Percentiles rank a stretch among this genome's conserved stretches.
Evolutionary conservation across 2,797 vertebrate species (phyloP).

Genomic region (Xiphorhynchus erythropygius): DNA sequence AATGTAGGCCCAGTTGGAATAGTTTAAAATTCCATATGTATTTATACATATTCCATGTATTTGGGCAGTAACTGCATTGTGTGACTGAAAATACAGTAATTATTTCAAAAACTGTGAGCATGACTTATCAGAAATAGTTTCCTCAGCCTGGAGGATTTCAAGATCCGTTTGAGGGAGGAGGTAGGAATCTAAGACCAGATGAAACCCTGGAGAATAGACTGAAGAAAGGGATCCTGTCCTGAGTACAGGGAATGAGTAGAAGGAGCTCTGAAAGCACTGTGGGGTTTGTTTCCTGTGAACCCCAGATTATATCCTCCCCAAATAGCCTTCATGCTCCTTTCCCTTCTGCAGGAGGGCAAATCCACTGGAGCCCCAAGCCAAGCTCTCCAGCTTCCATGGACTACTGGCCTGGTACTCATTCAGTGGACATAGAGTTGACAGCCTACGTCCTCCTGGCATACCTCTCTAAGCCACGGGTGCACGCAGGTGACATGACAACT

Average conservation of each 20-base stretch:
- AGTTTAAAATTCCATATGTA: not conserved
- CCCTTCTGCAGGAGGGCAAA: conserved; percentile 28
- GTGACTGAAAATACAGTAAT: not conserved
- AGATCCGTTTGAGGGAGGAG: not conserved
- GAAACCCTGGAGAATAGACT: not conserved
- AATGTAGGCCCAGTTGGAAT: not conserved
- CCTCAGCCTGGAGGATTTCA: not conserved
- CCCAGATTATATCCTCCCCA: not conserved
- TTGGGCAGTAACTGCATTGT: not conserved
- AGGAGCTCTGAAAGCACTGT: not conserved
- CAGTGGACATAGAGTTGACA: conserved; percentile 68
- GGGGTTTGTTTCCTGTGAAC: not conserved
- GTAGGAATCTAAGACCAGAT: not conserved
- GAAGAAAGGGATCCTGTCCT: not conserved
- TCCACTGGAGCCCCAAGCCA: conserved; percentile 48
- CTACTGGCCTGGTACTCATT: conserved; percentile 29
- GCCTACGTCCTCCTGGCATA: conserved; percentile 55
- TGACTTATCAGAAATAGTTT: not conserved
- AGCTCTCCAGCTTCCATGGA: not conserved
- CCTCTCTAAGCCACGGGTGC: conserved; percentile 15
- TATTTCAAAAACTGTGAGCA: not conserved
- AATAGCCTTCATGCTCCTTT: not conserved
- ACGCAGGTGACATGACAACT: conserved; percentile 29
- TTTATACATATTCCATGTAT: not conserved
- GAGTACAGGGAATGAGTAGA: not conserved